Conservation (phyloP, 2,797 vertebrate genomes). For the Tokudaia tokunoshimensis region DNA sequence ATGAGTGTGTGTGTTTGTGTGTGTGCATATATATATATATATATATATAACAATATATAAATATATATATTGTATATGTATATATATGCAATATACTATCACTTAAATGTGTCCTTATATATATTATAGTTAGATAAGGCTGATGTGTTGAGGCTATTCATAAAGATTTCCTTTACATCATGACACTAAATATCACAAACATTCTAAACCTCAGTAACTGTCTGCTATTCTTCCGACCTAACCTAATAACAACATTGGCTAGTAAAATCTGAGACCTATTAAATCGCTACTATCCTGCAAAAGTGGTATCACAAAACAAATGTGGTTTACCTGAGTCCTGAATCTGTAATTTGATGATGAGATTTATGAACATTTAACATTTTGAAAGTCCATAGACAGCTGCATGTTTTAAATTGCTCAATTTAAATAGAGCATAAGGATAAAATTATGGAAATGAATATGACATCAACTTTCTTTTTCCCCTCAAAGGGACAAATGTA, state of each 20-base stretch:
- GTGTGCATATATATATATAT: too few species aligned
- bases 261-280: neutral
- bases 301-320: too few species aligned
- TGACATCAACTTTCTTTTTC: too few species aligned
- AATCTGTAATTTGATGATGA: neutral
- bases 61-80: too few species aligned
- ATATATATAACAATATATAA: too few species aligned
- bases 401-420: neutral
- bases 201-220: fast-evolving
- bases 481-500: fast-evolving
- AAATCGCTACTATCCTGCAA: too few species aligned
- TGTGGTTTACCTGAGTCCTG: neutral
- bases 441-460: neutral
- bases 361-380: neutral
- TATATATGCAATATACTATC: too few species aligned
- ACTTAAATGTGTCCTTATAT: neutral
- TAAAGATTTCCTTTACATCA: too few species aligned
- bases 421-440: too few species aligned
- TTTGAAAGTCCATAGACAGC: neutral
- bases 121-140: neutral
- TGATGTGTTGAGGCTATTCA: neutral
- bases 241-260: neutral
- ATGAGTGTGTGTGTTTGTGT: too few species aligned
- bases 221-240: neutral
- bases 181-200: fast-evolving